Conservation (phyloP, 2,113 vertebrate species). For the Heloderma charlesbogerti region DNA sequence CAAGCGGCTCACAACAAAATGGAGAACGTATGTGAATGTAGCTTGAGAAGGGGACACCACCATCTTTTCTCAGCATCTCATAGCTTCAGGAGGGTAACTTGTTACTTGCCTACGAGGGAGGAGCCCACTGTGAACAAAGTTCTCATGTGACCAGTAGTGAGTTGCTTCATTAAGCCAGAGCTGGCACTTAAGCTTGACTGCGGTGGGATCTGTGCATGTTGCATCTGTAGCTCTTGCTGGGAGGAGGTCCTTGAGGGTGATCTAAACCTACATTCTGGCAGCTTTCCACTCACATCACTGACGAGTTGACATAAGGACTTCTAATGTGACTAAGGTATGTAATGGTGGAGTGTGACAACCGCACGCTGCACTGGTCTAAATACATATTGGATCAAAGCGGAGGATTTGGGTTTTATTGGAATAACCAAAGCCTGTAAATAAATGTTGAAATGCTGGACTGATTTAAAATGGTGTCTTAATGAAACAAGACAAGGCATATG, state of each 20-base stretch:
- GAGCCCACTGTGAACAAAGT: neutral
- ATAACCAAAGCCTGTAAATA: rapidly evolving
- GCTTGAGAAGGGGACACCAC: neutral
- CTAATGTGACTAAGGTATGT: neutral
- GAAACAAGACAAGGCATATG: neutral
- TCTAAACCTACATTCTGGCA: neutral
- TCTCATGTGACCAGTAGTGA: neutral
- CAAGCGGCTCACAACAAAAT: neutral
- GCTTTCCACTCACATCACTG: neutral
- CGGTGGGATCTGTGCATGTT: neutral
- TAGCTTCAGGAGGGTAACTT: neutral
- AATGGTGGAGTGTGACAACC: neutral
- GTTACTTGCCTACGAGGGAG: neutral
- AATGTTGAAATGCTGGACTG: neutral
- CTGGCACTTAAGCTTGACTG: neutral
- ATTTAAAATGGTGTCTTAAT: neutral
- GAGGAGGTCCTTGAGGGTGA: constrained; percentile 16
- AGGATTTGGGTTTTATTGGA: neutral
- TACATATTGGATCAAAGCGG: neutral
- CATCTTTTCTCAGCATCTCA: neutral
- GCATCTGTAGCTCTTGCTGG: neutral
- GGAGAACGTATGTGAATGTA: neutral
- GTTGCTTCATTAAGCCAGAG: neutral
- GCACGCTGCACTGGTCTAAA: neutral
- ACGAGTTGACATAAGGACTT: neutral